A percentile compares a stretch with the other conserved stretches of the same genome.
These are phyloP conservation scores for Myrmecobius fasciatus DNA, from an alignment of 2,113 vertebrate genomes.

Conservation along the genomic window DNA sequence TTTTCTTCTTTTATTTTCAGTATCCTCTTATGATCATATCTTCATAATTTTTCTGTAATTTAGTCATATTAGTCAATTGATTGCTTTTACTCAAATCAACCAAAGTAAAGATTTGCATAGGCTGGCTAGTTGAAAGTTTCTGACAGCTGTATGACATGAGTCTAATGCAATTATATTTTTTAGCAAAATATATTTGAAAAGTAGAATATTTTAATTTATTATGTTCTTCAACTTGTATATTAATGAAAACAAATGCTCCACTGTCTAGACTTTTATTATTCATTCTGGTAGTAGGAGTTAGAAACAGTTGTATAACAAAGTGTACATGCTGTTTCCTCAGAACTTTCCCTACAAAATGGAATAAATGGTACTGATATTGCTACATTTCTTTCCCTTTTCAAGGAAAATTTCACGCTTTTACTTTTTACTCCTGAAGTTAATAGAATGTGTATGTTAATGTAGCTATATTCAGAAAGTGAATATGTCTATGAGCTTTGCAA, in stretches of 20 bases:
- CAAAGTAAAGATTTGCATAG: background rate
- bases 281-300: background rate
- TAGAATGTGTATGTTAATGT: background rate
- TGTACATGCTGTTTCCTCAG: background rate
- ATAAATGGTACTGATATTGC: background rate
- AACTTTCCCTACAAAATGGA: background rate
- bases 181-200: background rate
- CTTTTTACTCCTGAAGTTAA: background rate
- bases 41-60: slow-evolving; percentile 16
- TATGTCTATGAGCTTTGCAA: background rate
- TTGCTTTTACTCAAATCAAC: background rate
- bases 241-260: background rate
- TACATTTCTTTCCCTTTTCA: slow-evolving; percentile 21
- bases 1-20: background rate
- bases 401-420: background rate
- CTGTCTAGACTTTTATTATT: slow-evolving; percentile 3
- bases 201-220: background rate
- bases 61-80: slow-evolving; percentile 3
- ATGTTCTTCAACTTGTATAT: background rate
- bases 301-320: background rate
- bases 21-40: background rate
- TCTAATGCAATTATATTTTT: background rate
- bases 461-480: slow-evolving; percentile 21
- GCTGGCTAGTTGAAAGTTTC: background rate
- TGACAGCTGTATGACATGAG: background rate